Conservation (phyloP, 2,113 vertebrate genomes). For the Globicephala melas region DNA sequence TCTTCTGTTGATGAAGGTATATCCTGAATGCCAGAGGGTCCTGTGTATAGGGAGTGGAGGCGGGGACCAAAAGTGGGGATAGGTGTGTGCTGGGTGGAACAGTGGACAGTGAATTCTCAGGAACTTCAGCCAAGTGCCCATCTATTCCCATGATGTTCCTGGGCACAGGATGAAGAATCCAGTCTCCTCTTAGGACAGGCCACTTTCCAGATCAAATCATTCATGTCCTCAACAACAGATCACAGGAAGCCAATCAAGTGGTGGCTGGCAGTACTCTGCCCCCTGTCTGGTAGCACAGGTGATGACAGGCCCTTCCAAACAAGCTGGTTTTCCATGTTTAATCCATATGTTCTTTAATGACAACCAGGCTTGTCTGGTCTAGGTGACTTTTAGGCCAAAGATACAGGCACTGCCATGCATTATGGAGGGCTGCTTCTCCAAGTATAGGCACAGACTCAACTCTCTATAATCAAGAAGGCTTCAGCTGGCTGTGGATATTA, state of each 20-base stretch:
- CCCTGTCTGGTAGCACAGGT: accelerated
- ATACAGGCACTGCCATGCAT: not conserved
- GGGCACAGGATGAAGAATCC: not conserved
- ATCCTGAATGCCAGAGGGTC: not conserved
- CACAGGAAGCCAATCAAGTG: not conserved
- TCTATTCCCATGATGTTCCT: not conserved
- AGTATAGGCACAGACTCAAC: not conserved
- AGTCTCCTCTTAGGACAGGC: not conserved
- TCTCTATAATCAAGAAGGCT: not conserved
- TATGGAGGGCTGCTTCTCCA: not conserved
- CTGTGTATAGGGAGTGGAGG: not conserved
- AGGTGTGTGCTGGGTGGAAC: not conserved
- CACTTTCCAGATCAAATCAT: not conserved
- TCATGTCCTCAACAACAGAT: not conserved
- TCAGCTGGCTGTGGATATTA: not conserved
- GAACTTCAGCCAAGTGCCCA: not conserved
- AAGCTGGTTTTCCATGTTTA: not conserved
- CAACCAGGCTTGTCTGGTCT: not conserved
- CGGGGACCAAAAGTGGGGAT: not conserved
- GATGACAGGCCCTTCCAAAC: not conserved
- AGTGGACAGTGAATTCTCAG: not conserved
- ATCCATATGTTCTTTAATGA: not conserved
- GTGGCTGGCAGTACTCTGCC: too few relatives aligned
- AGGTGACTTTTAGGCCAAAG: not conserved
- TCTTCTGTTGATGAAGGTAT: not conserved